phyloP scores from a whole-genome alignment of 2,113 vertebrate species.

The Rhea americana region DNA sequence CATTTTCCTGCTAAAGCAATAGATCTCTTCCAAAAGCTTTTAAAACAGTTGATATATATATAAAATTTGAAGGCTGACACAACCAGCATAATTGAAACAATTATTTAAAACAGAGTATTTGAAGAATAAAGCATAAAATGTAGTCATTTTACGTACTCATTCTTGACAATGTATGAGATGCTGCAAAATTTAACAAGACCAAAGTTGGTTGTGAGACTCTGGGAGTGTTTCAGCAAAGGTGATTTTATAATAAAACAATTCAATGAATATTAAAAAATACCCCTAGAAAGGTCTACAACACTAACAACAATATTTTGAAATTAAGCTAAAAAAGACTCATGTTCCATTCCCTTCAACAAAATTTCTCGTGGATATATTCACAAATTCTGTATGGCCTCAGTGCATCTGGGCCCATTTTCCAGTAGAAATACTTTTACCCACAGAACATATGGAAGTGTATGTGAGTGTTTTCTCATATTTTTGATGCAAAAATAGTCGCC shows the following conservation, averaged over 20 bases:
- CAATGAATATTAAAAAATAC: background rate
- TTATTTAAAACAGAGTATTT: slow-evolving; percentile 5
- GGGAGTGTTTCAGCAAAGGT: slow-evolving; percentile 24
- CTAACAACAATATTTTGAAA: slow-evolving; percentile 40
- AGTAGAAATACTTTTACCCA: slow-evolving; percentile 1
- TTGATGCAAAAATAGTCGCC: background rate
- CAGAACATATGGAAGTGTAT: background rate
- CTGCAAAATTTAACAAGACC: background rate
- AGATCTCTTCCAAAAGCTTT: background rate
- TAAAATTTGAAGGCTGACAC: background rate
- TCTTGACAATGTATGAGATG: background rate
- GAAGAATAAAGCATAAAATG: background rate
- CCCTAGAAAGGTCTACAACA: background rate
- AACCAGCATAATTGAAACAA: background rate
- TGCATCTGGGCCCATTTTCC: background rate
- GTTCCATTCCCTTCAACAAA: background rate
- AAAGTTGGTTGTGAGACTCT: background rate
- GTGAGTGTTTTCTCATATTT: background rate
- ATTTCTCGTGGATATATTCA: background rate
- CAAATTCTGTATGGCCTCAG: background rate
- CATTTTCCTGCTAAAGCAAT: background rate
- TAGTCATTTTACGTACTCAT: background rate
- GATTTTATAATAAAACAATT: background rate
- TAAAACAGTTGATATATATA: background rate
- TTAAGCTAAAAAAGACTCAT: background rate